Percentiles rank a stretch among this genome's conserved stretches.
Conservation (phyloP, 1,140 invertebrate species). For the Anoplolepis gracilipes region DNA sequence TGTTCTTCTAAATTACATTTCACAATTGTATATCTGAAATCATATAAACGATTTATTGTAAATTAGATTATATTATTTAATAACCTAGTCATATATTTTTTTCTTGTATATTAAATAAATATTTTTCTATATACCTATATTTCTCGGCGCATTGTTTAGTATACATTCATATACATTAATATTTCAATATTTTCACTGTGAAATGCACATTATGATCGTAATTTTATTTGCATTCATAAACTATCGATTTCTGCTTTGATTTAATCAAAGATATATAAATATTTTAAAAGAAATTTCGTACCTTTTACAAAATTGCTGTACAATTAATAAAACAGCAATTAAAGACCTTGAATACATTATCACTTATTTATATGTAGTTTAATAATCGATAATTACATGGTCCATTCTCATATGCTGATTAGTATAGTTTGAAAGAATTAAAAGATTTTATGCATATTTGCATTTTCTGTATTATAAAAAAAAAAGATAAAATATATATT, state of each 20-base stretch:
- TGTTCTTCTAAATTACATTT: not conserved
- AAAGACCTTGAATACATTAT: conserved; percentile 63
- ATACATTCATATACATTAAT: conserved; percentile 11
- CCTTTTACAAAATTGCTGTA: conserved; percentile 8
- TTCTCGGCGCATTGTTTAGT: not conserved
- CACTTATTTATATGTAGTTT: conserved; percentile 54
- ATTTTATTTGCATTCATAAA: not conserved
- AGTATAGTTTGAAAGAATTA: conserved; percentile 56
- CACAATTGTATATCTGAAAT: not conserved
- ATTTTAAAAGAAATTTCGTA: not conserved
- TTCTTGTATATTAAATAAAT: conserved; percentile 3
- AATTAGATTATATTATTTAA: conserved; percentile 28
- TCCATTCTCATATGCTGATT: conserved; percentile 61
- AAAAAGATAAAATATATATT: conserved; percentile 32
- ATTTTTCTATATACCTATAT: not conserved
- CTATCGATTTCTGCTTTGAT: not conserved
- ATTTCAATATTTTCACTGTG: conserved; percentile 25
- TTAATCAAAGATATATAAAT: not conserved
- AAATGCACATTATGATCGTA: not conserved
- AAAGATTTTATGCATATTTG: conserved; percentile 40
- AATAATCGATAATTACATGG: conserved; percentile 60
- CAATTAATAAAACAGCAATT: conserved; percentile 55
- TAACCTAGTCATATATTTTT: conserved; percentile 4
- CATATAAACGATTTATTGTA: conserved; percentile 27
- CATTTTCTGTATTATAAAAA: conserved; percentile 39